Evolutionary conservation across 2,113 vertebrate genomes (phyloP).

Genomic region (Hippoglossus stenolepis): DNA sequence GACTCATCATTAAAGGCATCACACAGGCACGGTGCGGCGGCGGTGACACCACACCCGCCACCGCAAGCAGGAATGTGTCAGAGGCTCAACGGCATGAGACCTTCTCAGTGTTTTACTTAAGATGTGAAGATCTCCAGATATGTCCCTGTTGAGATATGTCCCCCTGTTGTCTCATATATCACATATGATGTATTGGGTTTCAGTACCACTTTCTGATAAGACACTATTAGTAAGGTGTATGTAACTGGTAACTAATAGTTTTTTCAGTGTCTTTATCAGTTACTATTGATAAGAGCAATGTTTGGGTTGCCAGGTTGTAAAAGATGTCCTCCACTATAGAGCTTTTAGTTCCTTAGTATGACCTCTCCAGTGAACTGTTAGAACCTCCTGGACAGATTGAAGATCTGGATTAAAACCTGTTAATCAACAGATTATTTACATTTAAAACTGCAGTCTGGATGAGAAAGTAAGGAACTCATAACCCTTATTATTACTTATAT

Average conservation of each 20-base stretch:
- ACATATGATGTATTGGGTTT: neutral
- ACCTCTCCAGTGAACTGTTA: neutral
- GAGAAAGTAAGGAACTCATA: neutral
- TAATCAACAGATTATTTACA: neutral
- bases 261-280: neutral
- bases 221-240: neutral
- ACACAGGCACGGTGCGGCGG: constrained; percentile 44
- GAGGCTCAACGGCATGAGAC: constrained; percentile 30
- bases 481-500: neutral
- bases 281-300: neutral
- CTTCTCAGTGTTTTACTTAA: constrained; percentile 29
- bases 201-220: neutral
- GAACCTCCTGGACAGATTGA: neutral
- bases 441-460: neutral
- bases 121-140: constrained; percentile 31
- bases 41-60: constrained; percentile 56
- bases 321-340: neutral
- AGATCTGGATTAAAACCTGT: neutral
- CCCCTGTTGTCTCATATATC: neutral
- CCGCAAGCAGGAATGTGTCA: constrained; percentile 69
- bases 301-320: constrained; percentile 10
- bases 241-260: neutral
- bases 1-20: constrained; percentile 90
- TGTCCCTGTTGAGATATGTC: neutral
- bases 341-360: neutral